A percentile compares a stretch with the other conserved stretches of the same genome.
These are phyloP conservation scores for Eupelmus urozonus DNA, from an alignment of 2,888 invertebrate species.

Conservation along the genomic window DNA sequence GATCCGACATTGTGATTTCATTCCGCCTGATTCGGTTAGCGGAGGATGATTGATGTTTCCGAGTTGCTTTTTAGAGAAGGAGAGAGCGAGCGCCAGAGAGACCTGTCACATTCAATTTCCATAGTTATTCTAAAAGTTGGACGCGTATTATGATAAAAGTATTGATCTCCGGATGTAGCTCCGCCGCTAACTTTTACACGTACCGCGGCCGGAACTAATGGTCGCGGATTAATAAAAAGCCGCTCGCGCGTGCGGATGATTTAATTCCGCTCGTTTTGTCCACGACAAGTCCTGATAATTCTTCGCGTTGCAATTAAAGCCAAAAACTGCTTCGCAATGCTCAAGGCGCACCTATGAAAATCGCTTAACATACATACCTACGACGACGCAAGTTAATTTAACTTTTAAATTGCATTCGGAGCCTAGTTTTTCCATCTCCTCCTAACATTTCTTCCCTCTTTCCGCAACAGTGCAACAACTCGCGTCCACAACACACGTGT, in stretches of 20 bases:
- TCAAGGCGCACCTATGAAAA: constrained; percentile 17
- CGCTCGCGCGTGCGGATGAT: neutral
- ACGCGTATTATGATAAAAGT: neutral
- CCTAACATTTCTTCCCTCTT: neutral
- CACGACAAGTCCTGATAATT: neutral
- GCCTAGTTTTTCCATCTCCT: constrained; percentile 5
- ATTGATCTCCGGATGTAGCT: constrained; percentile 11
- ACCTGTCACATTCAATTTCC: constrained; percentile 16
- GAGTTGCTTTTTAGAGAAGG: neutral
- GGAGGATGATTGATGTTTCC: constrained; percentile 34
- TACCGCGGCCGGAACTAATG: neutral
- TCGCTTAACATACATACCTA: too few species aligned
- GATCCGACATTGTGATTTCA: neutral
- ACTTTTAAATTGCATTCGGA: constrained; percentile 49
- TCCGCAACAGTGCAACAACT: too few species aligned
- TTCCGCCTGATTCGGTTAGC: constrained; percentile 34
- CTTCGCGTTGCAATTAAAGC: constrained; percentile 7
- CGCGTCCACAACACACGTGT: too few species aligned
- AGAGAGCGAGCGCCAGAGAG: neutral
- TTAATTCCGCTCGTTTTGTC: neutral
- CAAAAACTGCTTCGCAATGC: too few species aligned
- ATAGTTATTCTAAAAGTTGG: constrained; percentile 14
- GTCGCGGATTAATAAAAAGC: neutral
- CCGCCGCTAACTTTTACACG: too few species aligned
- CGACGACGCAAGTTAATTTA: constrained; percentile 51